Evolutionary conservation across 2,888 invertebrate genomes (phyloP).

Genomic region (Agrenia bidenticulata): DNA sequence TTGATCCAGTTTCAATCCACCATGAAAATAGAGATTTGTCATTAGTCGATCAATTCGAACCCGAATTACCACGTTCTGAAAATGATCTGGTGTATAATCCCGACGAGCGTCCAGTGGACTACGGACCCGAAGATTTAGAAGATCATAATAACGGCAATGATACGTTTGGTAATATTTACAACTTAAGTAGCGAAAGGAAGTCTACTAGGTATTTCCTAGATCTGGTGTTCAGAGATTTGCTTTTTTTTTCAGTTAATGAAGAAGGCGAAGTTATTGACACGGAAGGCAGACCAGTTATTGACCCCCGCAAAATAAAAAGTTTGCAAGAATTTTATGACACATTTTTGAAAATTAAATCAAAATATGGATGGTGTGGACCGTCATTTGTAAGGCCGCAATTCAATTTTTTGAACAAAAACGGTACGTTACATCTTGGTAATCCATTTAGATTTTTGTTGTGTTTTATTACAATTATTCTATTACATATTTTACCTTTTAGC

Average conservation of each 20-base stretch:
- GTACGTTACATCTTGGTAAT: not conserved
- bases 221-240: too few species aligned
- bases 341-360: slow-evolving; percentile 20
- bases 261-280: slow-evolving; percentile 8
- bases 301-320: slow-evolving; percentile 17
- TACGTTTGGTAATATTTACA: slow-evolving; percentile 20
- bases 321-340: slow-evolving; percentile 24
- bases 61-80: slow-evolving; percentile 18
- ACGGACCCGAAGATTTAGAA: slow-evolving; percentile 27
- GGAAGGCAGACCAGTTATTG: slow-evolving; percentile 8
- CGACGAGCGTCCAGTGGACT: slow-evolving; percentile 39
- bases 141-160: slow-evolving; percentile 19
- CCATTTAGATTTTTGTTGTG: not conserved
- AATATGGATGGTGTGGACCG: slow-evolving; percentile 48
- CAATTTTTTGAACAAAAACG: slow-evolving; percentile 10
- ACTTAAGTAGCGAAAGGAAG: not conserved
- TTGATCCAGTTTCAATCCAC: too few species aligned
- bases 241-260: slow-evolving; percentile 7
- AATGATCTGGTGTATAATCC: slow-evolving; percentile 45
- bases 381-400: slow-evolving; percentile 37
- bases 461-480: too few species aligned
- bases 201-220: not conserved
- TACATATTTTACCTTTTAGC: too few species aligned
- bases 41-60: slow-evolving; percentile 12
- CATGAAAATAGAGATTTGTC: too few species aligned